These are phyloP conservation scores for Amiota mariae DNA, from an alignment of 2,888 invertebrate species.

Conservation along the genomic window DNA sequence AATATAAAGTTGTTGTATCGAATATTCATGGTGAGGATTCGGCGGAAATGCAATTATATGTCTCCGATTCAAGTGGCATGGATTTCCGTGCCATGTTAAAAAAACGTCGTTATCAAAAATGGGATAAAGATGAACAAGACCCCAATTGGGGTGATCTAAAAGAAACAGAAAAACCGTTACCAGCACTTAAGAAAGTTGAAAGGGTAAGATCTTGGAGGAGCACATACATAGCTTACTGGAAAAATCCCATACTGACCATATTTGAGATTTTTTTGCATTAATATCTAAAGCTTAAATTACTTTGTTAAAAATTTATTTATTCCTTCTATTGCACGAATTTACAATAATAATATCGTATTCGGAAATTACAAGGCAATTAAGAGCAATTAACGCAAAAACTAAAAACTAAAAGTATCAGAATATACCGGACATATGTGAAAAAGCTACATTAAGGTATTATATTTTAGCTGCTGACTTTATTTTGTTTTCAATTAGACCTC, in stretches of 20 bases:
- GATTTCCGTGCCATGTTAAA: constrained; percentile 99
- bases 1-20: constrained; percentile 92
- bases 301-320: too few species aligned
- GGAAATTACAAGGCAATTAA: too few species aligned
- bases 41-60: constrained; percentile 96
- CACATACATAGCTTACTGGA: neutral
- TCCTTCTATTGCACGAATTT: too few species aligned
- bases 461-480: too few species aligned
- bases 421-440: too few species aligned
- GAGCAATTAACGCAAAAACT: too few species aligned
- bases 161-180: constrained; percentile 89
- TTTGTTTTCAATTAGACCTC: too few species aligned
- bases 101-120: constrained; percentile 95
- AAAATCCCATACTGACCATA: neutral
- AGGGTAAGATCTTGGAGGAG: constrained; percentile 79
- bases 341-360: too few species aligned
- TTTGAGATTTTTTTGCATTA: neutral
- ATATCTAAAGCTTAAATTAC: too few species aligned
- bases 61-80: constrained; percentile 97
- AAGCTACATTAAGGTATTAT: too few species aligned
- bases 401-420: too few species aligned
- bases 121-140: constrained; percentile 92
- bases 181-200: constrained; percentile 93
- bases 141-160: constrained; percentile 95
- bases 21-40: constrained; percentile 97